Evolutionary conservation across 2,888 invertebrate species (phyloP).

Genomic region (Dryomyza anilis): DNA sequence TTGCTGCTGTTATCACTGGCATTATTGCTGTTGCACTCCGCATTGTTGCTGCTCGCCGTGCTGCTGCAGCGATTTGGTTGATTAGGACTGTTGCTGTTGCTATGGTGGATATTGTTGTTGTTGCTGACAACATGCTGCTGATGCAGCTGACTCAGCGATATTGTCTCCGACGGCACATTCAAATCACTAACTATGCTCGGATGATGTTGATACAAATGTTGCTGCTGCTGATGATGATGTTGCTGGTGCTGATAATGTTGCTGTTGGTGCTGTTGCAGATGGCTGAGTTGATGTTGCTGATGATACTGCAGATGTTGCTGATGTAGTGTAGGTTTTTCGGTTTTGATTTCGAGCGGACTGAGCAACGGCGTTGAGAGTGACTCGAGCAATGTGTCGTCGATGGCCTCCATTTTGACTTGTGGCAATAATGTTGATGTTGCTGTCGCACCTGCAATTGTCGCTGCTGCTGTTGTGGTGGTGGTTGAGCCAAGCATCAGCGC

Average conservation of each 20-base stretch:
- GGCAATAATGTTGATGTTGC: constrained; percentile 41
- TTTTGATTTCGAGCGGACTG: constrained; percentile 81
- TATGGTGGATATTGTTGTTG: too few species aligned
- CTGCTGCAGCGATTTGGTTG: constrained; percentile 47
- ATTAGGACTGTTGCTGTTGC: constrained; percentile 55
- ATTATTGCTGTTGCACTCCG: constrained; percentile 44
- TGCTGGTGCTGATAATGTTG: constrained; percentile 45
- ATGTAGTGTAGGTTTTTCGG: constrained; percentile 66
- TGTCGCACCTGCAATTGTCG: neutral
- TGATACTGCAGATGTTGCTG: constrained; percentile 53
- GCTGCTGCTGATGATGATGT: constrained; percentile 44
- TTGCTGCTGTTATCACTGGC: constrained; percentile 36
- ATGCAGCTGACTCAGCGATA: constrained; percentile 44
- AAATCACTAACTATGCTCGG: constrained; percentile 46
- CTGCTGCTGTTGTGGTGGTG: constrained; percentile 28
- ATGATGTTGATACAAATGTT: constrained; percentile 57
- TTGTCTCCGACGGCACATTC: constrained; percentile 30
- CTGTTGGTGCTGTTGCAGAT: constrained; percentile 45
- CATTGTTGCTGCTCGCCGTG: constrained; percentile 48
- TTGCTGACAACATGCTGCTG: constrained; percentile 25
- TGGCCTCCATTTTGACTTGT: constrained; percentile 81
- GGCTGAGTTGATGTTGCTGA: constrained; percentile 42
- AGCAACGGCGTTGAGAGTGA: constrained; percentile 73
- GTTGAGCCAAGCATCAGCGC: constrained; percentile 79
- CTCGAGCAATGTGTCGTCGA: constrained; percentile 68